These are phyloP conservation scores for Eubucco bourcierii DNA, from an alignment of 2,113 vertebrate genomes.

Conservation along the genomic window DNA sequence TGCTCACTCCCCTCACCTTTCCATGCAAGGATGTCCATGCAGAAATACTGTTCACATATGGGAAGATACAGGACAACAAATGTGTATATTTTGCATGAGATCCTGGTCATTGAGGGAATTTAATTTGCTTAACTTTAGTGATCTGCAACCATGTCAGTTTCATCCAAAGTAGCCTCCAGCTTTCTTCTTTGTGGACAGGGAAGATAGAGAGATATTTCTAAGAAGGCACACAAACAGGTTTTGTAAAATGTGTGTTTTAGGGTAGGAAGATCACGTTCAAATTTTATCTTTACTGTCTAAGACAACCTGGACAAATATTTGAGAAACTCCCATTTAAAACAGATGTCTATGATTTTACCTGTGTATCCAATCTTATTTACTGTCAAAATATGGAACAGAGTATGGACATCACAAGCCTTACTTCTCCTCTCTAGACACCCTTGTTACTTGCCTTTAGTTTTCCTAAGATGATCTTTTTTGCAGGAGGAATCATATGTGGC, in stretches of 20 bases:
- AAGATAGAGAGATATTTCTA: background rate
- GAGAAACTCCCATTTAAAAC: background rate
- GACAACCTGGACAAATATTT: background rate
- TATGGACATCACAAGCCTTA: fast-evolving
- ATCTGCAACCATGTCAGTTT: background rate
- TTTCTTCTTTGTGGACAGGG: background rate
- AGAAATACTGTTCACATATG: background rate
- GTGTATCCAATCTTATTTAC: background rate
- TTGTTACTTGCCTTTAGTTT: background rate
- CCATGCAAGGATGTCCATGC: background rate
- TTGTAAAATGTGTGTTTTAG: background rate
- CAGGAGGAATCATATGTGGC: background rate
- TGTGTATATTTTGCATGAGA: background rate
- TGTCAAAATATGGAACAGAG: background rate
- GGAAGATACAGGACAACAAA: background rate
- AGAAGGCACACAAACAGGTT: background rate
- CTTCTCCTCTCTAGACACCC: background rate
- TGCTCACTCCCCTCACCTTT: background rate
- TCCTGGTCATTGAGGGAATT: background rate
- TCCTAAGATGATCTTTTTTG: background rate
- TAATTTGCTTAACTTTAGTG: background rate
- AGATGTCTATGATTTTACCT: background rate
- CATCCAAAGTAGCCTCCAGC: background rate
- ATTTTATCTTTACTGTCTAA: background rate
- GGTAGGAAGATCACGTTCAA: background rate